phyloP scores from a whole-genome alignment of 1,140 invertebrate species.

The Drosophila rufa region DNA sequence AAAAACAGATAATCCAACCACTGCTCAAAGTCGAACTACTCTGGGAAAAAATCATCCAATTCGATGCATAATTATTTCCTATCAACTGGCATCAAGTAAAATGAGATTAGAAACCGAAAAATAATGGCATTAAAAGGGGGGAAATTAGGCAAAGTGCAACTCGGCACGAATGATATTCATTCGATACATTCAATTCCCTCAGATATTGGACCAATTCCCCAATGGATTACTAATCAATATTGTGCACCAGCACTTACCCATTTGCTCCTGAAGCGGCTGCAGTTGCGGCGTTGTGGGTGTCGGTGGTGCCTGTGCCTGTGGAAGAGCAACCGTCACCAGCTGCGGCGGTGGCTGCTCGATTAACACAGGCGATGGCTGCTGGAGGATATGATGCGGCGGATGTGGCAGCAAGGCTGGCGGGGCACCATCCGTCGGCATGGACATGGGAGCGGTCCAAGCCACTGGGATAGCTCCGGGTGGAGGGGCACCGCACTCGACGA shows the following conservation, averaged over 20 bases:
- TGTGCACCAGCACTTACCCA: conserved; percentile 31
- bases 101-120: conserved; percentile 1
- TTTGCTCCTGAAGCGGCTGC: conserved; percentile 32
- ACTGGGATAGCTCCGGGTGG: conserved; percentile 61
- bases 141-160: conserved; percentile 17
- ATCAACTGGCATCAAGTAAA: conserved; percentile 3
- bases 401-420: conserved; percentile 51
- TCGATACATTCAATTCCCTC: background rate
- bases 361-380: conserved; percentile 43
- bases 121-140: background rate
- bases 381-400: conserved; percentile 67
- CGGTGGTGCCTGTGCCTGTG: conserved; percentile 9
- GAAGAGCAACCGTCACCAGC: conserved; percentile 14
- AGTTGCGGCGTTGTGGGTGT: conserved; percentile 29
- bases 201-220: background rate
- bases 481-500: conserved; percentile 63
- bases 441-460: conserved; percentile 50
- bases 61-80: conserved; percentile 4
- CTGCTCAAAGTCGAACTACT: background rate
- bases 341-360: conserved; percentile 46
- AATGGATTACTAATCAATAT: conserved; percentile 31
- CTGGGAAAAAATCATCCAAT: background rate
- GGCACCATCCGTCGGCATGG: conserved; percentile 14
- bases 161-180: background rate
- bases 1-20: background rate